Evolutionary conservation across 2,797 vertebrate species (phyloP).

Genomic region (Paratrypauchen microcephalus): DNA sequence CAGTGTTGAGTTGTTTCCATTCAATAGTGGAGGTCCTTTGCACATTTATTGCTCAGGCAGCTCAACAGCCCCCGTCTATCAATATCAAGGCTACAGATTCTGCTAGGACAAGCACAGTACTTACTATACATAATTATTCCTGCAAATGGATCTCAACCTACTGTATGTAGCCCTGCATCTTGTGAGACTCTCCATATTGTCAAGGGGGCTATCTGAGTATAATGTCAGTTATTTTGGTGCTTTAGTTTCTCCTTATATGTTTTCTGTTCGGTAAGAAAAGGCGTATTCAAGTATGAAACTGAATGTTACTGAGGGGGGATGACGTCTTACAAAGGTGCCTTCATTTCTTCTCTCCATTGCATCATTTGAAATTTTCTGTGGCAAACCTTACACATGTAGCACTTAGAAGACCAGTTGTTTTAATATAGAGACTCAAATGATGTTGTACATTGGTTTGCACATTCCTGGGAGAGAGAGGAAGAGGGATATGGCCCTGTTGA

Average conservation of each 20-base stretch:
- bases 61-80: conserved; percentile 77
- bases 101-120: conserved; percentile 54
- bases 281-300: conserved; percentile 44
- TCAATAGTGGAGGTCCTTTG: conserved; percentile 75
- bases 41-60: conserved; percentile 86
- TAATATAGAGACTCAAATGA: conserved; percentile 36
- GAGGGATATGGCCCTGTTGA: conserved; percentile 42
- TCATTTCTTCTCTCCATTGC: conserved; percentile 52
- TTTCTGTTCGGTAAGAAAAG: conserved; percentile 58
- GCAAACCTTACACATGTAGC: conserved; percentile 38
- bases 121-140: conserved; percentile 19
- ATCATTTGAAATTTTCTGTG: conserved; percentile 39
- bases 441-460: conserved; percentile 57
- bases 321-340: conserved; percentile 62
- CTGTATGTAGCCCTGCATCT: conserved; percentile 39
- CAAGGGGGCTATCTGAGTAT: conserved; percentile 24
- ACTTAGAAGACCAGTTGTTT: conserved; percentile 31
- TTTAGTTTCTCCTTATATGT: conserved; percentile 84
- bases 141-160: conserved; percentile 61
- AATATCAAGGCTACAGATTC: conserved; percentile 70
- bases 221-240: conserved; percentile 68
- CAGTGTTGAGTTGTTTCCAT: conserved; percentile 46
- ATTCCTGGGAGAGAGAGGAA: conserved; percentile 43
- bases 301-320: conserved; percentile 70
- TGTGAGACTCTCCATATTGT: conserved; percentile 29